Conservation (phyloP, 2,113 vertebrate species). For the Romanogobio albipinnatus region DNA sequence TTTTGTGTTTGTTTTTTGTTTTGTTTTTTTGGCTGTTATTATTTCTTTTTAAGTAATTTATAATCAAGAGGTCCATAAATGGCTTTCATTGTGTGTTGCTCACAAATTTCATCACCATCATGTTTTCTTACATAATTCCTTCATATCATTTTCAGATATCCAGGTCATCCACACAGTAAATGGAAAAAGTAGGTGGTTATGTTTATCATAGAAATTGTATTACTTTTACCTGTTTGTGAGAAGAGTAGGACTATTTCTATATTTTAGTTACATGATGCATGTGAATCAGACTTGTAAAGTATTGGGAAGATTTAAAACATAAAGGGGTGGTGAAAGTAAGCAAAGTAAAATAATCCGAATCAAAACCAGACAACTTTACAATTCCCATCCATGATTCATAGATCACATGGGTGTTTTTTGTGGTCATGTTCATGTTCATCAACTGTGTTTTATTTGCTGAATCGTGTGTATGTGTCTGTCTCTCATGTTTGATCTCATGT, state of each 20-base stretch:
- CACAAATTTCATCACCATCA: neutral
- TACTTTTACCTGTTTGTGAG: neutral
- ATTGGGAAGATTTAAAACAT: neutral
- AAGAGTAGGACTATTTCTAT: neutral
- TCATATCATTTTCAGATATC: conserved; percentile 65
- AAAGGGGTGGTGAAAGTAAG: neutral
- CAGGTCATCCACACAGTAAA: conserved; percentile 69
- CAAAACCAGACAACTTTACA: neutral
- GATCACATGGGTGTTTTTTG: neutral
- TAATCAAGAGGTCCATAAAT: neutral
- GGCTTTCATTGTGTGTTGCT: neutral
- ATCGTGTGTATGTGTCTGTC: conserved; percentile 45
- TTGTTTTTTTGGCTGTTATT: neutral
- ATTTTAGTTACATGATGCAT: neutral
- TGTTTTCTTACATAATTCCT: conserved; percentile 27
- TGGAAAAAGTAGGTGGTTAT: conserved; percentile 72
- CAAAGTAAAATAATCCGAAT: neutral
- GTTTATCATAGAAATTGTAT: neutral
- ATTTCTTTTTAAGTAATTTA: neutral
- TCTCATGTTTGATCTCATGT: conserved; percentile 55
- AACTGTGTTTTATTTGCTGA: conserved; percentile 19
- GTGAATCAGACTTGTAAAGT: neutral
- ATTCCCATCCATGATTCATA: neutral
- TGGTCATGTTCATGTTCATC: conserved; percentile 13
- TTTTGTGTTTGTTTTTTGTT: neutral